Evolutionary conservation across 2,888 invertebrate genomes (phyloP).

Genomic region (Phoenoteleia sp.): DNA sequence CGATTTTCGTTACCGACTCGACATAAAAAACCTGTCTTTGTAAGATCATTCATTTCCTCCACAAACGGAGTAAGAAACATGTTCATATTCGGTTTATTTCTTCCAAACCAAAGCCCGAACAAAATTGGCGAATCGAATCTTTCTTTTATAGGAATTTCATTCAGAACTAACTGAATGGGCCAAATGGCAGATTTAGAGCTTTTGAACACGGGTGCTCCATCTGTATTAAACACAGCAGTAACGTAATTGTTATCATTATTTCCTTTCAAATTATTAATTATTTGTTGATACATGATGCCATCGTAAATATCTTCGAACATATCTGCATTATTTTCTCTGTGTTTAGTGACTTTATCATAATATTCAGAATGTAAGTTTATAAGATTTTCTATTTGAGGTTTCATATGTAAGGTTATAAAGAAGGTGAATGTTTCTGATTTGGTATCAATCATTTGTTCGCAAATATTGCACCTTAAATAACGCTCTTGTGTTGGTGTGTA

Average conservation of each 20-base stretch:
- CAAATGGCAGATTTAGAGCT: not conserved
- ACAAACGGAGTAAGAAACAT: not conserved
- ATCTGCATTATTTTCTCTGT: not conserved
- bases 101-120: too few relatives aligned
- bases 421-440: not conserved
- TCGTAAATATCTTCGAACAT: not conserved
- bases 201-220: too few relatives aligned
- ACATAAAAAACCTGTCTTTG: too few relatives aligned
- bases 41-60: too few relatives aligned
- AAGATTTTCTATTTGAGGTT: not conserved
- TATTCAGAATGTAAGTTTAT: not conserved
- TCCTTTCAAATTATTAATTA: too few relatives aligned
- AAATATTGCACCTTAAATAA: not conserved
- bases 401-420: not conserved
- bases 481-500: not conserved
- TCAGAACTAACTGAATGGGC: not conserved
- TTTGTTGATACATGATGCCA: not conserved
- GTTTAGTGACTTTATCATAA: not conserved
- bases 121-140: not conserved
- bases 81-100: constrained; percentile 4
- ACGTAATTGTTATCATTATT: too few relatives aligned
- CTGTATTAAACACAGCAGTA: too few relatives aligned
- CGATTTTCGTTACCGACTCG: not conserved
- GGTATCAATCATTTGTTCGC: not conserved
- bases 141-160: not conserved